These are phyloP conservation scores for Piaya cayana DNA, from an alignment of 2,113 vertebrate genomes.

Conservation along the genomic window DNA sequence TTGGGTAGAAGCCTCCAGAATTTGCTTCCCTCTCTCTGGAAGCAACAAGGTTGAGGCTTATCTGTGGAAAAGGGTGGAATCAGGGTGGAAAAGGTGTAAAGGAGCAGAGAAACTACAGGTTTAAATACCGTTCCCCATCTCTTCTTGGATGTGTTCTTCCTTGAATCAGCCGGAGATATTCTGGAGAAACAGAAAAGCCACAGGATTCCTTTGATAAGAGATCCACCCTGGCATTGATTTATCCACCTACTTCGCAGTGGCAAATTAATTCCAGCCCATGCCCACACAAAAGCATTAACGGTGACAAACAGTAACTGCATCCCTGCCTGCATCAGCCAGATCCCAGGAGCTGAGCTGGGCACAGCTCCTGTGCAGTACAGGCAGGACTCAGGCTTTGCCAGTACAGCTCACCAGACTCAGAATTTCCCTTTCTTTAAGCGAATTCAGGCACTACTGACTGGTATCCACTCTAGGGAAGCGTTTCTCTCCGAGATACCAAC, in stretches of 20 bases:
- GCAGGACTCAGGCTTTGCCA: neutral
- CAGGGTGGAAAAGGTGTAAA: neutral
- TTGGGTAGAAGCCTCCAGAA: neutral
- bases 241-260: neutral
- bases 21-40: neutral
- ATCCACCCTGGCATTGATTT: neutral
- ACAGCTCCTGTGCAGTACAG: neutral
- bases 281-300: neutral
- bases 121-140: neutral
- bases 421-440: neutral
- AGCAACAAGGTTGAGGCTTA: neutral
- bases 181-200: neutral
- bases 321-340: neutral
- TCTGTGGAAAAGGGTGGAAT: too few relatives aligned
- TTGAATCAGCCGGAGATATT: neutral
- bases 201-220: neutral
- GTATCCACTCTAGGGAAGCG: rapidly evolving
- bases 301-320: neutral
- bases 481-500: neutral
- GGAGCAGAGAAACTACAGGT: neutral
- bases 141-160: neutral
- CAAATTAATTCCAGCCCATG: neutral
- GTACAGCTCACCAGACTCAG: neutral
- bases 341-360: neutral
- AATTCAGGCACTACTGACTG: neutral